These are phyloP conservation scores for Cossypha polioptera DNA, from an alignment of 2,797 vertebrate species.

Conservation along the genomic window DNA sequence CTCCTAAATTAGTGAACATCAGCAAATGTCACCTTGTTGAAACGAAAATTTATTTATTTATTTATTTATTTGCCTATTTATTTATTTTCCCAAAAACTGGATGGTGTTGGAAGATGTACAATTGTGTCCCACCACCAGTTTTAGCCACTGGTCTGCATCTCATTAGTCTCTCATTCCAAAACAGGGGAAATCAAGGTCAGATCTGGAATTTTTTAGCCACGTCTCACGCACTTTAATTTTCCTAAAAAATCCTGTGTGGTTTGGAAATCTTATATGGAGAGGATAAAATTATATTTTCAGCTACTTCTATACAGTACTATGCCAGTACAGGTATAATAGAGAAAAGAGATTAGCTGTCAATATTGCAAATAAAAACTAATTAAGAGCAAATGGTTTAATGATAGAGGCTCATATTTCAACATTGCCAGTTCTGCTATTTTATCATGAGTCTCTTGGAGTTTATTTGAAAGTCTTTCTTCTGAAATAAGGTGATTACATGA, in stretches of 20 bases:
- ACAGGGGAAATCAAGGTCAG: background rate
- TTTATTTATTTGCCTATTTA: background rate
- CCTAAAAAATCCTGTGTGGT: background rate
- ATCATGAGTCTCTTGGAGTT: background rate
- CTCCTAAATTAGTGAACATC: constrained; percentile 48
- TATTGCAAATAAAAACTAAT: constrained; percentile 59
- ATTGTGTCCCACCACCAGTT: background rate
- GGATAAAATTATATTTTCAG: background rate
- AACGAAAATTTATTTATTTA: background rate
- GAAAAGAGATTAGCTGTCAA: constrained; percentile 16
- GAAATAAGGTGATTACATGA: constrained; percentile 41
- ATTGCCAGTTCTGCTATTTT: background rate
- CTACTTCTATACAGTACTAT: background rate
- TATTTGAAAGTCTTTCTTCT: constrained; percentile 39
- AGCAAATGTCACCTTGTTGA: constrained; percentile 68
- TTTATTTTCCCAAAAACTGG: background rate
- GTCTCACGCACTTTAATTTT: background rate
- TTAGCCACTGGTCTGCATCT: background rate
- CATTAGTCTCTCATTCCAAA: background rate
- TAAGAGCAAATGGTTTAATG: constrained; percentile 21
- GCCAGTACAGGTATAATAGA: background rate
- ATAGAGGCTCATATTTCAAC: background rate
- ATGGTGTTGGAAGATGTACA: background rate
- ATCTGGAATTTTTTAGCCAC: background rate
- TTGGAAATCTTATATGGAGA: background rate